Conservation (phyloP, 2,888 invertebrate genomes). For the Osmoderma eremita region DNA sequence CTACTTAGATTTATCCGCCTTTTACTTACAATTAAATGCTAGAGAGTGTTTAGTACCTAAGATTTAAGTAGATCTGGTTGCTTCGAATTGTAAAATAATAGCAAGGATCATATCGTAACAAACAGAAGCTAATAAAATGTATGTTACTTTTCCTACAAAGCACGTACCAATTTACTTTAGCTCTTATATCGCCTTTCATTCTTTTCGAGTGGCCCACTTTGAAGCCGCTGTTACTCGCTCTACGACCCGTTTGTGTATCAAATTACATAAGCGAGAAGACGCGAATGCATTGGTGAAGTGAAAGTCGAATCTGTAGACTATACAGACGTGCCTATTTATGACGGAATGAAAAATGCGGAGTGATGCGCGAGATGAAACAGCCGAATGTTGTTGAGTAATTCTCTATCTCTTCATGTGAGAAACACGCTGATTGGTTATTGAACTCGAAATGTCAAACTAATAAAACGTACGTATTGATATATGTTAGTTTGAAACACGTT, state of each 20-base stretch:
- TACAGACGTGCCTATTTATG: constrained; percentile 9
- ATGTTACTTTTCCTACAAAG: too few species aligned
- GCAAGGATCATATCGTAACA: too few species aligned
- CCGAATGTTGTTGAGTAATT: neutral
- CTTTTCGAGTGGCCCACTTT: too few species aligned
- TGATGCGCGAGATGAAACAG: neutral
- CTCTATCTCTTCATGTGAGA: neutral
- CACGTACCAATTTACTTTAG: too few species aligned
- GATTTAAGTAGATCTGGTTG: too few species aligned
- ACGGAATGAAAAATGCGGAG: constrained; percentile 10
- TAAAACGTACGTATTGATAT: neutral
- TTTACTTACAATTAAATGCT: too few species aligned
- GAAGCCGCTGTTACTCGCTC: neutral
- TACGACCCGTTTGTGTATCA: neutral
- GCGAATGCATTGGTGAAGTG: constrained; percentile 13
- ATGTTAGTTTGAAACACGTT: too few species aligned
- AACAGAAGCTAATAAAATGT: too few species aligned
- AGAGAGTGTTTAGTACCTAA: too few species aligned
- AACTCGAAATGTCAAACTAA: constrained; percentile 4
- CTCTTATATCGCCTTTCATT: too few species aligned
- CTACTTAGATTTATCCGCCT: too few species aligned
- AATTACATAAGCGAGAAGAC: constrained; percentile 15
- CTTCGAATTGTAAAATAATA: too few species aligned
- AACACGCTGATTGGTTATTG: constrained; percentile 5
- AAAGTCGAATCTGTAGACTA: constrained; percentile 18